Evolutionary conservation across 2,113 vertebrate genomes (phyloP), one percentile per base, ranked within the genome.

Genomic region (Chloropsis cyanopogon): DNA sequence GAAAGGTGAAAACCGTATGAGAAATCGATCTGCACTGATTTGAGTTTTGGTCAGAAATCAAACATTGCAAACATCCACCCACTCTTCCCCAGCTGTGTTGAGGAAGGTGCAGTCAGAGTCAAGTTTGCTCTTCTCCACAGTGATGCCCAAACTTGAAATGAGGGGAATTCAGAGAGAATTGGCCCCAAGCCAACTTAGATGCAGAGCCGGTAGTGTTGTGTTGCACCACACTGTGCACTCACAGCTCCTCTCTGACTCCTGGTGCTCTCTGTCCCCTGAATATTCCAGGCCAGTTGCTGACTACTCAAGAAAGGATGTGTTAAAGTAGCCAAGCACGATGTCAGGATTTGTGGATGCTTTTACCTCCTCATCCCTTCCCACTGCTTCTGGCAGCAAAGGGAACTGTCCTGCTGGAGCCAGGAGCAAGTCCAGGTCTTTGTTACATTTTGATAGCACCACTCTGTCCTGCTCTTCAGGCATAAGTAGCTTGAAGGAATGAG

Each of bases 11-110:
- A 82, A 31, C 22, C 59, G 21, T 14, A 2, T 11, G 52, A 65
- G 41, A 73, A 76, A 44, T 21, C 33, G 52, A 61, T 41, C 46
- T 26, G 20, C 31, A 15, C 2, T 35, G 56, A 57, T 57, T 21
- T 23, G 25, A 49, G 54, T 50, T 54, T 63, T 46, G 29, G 49
- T 68, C 19, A 57, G 60, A 91, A 90, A 66, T 9, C 14, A 22
- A 64, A 33, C 6, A 7, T 5, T 17, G 20, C 49, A 69, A 57
- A 83, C 88, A 61, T 6, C 49, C 56, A 26, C 22, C 35, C 0
- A 0, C 2, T 60, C 21, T 64, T 35, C 49, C 24, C 44, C 37
- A 25, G 7, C 31, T 57, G 52, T 71, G 35, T 0, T 17, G 39
- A 71, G 53, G 42, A 73, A 88, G 21, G 28, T 12, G 14, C 1